Evolutionary conservation across 1,140 invertebrate genomes (phyloP).

Genomic region (Leptonema lineaticorne): DNA sequence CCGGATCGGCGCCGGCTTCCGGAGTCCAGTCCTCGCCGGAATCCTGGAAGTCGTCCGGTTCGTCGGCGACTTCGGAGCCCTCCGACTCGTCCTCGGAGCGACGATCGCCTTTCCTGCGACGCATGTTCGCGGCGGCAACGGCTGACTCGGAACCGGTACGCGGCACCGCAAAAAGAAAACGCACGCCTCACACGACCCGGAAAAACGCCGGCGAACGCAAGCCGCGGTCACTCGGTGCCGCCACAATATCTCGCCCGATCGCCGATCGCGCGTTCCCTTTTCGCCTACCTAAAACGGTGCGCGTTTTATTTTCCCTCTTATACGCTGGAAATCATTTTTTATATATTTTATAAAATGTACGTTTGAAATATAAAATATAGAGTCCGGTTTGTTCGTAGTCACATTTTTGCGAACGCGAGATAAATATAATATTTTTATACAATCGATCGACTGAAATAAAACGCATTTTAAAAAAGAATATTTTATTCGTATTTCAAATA

Average conservation of each 20-base stretch:
- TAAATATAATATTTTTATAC: no score
- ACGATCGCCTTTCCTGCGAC: background rate
- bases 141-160: background rate
- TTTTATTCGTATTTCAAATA: no score
- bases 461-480: no score
- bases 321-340: no score
- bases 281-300: background rate
- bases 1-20: slow-evolving; percentile 44
- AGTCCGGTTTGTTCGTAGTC: no score
- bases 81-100: slow-evolving; percentile 50
- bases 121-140: background rate
- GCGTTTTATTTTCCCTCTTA: no score
- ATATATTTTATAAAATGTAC: no score
- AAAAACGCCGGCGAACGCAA: background rate
- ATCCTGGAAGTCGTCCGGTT: slow-evolving; percentile 57
- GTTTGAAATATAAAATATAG: no score
- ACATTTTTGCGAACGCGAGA: no score
- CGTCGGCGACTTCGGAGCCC: slow-evolving; percentile 50
- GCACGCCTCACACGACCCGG: background rate
- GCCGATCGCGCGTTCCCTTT: background rate
- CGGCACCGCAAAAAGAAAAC: no score
- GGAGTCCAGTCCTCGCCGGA: slow-evolving; percentile 58
- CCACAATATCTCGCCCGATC: background rate
- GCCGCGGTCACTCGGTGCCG: no score
- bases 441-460: no score